Evolutionary conservation across 2,797 vertebrate species (phyloP).

Genomic region (Lacerta viridis): DNA sequence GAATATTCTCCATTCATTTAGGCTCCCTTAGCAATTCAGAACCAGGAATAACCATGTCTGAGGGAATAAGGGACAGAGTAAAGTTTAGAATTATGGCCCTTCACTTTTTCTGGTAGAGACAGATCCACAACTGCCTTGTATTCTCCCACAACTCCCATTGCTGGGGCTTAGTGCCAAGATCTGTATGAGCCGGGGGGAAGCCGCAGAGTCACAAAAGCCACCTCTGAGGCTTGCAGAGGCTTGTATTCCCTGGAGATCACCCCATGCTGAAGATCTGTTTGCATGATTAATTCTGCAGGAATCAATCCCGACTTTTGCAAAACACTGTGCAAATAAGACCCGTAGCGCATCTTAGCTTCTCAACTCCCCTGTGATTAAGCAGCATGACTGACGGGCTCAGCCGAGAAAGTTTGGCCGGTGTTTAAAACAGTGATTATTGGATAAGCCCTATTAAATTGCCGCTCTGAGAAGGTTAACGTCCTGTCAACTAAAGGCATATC

Average conservation of each 20-base stretch:
- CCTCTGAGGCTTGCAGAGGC: background rate
- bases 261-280: background rate
- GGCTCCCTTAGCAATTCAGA: no score
- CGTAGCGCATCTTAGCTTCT: background rate
- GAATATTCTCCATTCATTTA: no score
- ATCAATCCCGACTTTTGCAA: slow-evolving; percentile 11
- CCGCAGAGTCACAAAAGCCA: background rate
- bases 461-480: slow-evolving; percentile 8
- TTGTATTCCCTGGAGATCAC: background rate
- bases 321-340: background rate
- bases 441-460: slow-evolving; percentile 36
- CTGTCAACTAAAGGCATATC: slow-evolving; percentile 15
- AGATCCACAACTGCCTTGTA: background rate
- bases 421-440: slow-evolving; percentile 40
- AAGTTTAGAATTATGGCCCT: background rate
- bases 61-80: no score
- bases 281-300: slow-evolving; percentile 16
- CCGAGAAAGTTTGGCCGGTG: background rate
- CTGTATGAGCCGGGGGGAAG: background rate
- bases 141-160: background rate
- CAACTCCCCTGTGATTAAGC: slow-evolving; percentile 13
- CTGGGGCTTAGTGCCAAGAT: background rate
- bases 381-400: background rate
- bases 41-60: no score
- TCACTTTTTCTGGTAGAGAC: background rate